Conservation (phyloP, 2,888 invertebrate genomes). For the Cataglyphis altisquamis region DNA sequence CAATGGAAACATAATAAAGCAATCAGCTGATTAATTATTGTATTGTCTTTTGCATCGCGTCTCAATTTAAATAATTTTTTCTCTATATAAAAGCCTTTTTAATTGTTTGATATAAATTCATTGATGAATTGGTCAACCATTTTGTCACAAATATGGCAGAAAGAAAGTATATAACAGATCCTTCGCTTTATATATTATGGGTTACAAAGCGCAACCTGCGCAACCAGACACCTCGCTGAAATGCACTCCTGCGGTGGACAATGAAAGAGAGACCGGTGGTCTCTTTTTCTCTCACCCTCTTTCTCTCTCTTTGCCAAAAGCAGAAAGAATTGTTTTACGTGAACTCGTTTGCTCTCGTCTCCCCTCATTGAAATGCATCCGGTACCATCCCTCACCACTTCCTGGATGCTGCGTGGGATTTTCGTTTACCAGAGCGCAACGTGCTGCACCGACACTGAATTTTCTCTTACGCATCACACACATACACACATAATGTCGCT, state of each 20-base stretch:
- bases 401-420: constrained; percentile 80
- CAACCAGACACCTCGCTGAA: constrained; percentile 72
- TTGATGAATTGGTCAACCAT: neutral
- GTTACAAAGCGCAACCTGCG: constrained; percentile 69
- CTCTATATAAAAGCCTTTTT: neutral
- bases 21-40: neutral
- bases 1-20: neutral
- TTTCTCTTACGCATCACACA: neutral
- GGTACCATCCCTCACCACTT: constrained; percentile 79
- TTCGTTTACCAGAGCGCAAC: constrained; percentile 66
- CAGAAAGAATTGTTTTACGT: constrained; percentile 78
- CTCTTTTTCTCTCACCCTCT: constrained; percentile 30
- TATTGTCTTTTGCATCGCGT: neutral
- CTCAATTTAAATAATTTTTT: neutral
- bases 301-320: constrained; percentile 62
- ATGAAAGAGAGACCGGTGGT: constrained; percentile 70
- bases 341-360: constrained; percentile 76
- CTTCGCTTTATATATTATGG: constrained; percentile 52
- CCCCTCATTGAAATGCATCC: constrained; percentile 79
- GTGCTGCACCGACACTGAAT: constrained; percentile 54
- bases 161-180: constrained; percentile 34
- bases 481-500: too few relatives aligned
- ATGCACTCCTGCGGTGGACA: constrained; percentile 55
- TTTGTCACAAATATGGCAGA: constrained; percentile 26
- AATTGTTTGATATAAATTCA: neutral